Percentiles rank a stretch among this genome's conserved stretches.
These are phyloP conservation scores for Ormyrus labotus DNA, from an alignment of 2,888 invertebrate genomes.

Conservation along the genomic window DNA sequence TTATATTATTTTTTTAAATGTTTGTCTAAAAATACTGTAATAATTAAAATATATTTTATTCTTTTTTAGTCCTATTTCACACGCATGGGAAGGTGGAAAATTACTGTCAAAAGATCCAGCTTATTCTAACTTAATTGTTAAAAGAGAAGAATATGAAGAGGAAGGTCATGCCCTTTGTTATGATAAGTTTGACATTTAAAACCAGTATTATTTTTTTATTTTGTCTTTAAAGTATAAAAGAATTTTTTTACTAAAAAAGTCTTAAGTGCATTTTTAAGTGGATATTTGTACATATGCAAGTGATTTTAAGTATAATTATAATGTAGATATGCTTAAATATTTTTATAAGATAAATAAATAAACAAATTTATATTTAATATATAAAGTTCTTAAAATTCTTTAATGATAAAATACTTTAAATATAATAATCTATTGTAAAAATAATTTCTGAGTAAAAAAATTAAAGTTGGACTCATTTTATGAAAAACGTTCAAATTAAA, in stretches of 20 bases:
- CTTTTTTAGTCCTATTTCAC: conserved; percentile 83
- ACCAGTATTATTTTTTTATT: conserved; percentile 40
- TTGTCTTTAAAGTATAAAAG: conserved; percentile 4
- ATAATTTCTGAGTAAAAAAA: conserved; percentile 20
- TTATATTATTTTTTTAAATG: conserved; percentile 28
- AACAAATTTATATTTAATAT: conserved; percentile 32
- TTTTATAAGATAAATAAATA: conserved; percentile 35
- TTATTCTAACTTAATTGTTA: conserved; percentile 85
- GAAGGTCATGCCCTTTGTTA: conserved; percentile 82
- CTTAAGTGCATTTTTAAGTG: neutral
- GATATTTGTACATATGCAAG: conserved; percentile 51
- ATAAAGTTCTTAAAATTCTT: conserved; percentile 23
- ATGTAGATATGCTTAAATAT: conserved; percentile 26
- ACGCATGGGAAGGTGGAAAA: conserved; percentile 94
- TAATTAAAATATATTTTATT: conserved; percentile 61
- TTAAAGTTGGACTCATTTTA: neutral
- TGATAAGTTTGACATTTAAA: conserved; percentile 78
- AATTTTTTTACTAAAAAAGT: conserved; percentile 12
- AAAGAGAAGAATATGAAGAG: conserved; percentile 93
- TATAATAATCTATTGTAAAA: conserved; percentile 27
- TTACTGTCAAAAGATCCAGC: conserved; percentile 84
- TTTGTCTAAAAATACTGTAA: neutral
- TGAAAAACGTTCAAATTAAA: conserved; percentile 77
- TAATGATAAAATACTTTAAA: conserved; percentile 38
- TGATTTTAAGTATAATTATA: conserved; percentile 31